A percentile compares a stretch with the other conserved stretches of the same genome.
These are phyloP conservation scores for Chrysina gloriosa DNA, from an alignment of 2,888 invertebrate genomes.

Conservation along the genomic window DNA sequence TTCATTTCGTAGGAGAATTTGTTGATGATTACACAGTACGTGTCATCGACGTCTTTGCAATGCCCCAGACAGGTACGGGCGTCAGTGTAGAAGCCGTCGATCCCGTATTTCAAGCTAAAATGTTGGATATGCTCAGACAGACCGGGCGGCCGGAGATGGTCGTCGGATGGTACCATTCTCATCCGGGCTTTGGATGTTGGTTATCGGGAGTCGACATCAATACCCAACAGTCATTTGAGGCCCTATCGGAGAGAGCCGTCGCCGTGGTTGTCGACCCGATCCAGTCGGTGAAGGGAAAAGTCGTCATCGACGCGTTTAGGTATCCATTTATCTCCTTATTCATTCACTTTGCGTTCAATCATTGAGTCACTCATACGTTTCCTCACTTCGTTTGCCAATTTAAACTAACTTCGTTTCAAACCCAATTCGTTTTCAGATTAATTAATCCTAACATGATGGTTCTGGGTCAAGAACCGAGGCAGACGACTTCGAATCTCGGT, in stretches of 20 bases:
- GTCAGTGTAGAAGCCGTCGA: slow-evolving; percentile 99
- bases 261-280: slow-evolving; percentile 99
- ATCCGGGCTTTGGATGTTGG: slow-evolving; percentile 99
- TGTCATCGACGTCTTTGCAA: slow-evolving; percentile 99
- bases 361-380: too few relatives aligned
- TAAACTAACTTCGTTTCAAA: not conserved
- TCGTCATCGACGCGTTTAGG: slow-evolving; percentile 98
- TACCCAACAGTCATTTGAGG: slow-evolving; percentile 99
- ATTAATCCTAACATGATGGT: slow-evolving; percentile 99
- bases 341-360: too few relatives aligned
- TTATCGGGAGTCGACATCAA: slow-evolving; percentile 99
- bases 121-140: slow-evolving; percentile 98
- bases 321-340: too few relatives aligned
- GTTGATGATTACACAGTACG: slow-evolving; percentile 99
- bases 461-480: slow-evolving; percentile 96
- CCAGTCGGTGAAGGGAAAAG: slow-evolving; percentile 99
- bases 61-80: slow-evolving; percentile 98
- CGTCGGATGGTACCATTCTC: slow-evolving; percentile 96
- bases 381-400: slow-evolving; percentile 3
- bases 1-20: slow-evolving; percentile 85
- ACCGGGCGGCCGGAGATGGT: slow-evolving; percentile 99
- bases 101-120: slow-evolving; percentile 99
- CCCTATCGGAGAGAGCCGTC: slow-evolving; percentile 96
- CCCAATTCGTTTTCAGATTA: slow-evolving; percentile 70
- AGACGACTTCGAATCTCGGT: slow-evolving; percentile 98